These are phyloP conservation scores for Varecia variegata DNA, from an alignment of 2,797 vertebrate genomes.

Conservation along the genomic window DNA sequence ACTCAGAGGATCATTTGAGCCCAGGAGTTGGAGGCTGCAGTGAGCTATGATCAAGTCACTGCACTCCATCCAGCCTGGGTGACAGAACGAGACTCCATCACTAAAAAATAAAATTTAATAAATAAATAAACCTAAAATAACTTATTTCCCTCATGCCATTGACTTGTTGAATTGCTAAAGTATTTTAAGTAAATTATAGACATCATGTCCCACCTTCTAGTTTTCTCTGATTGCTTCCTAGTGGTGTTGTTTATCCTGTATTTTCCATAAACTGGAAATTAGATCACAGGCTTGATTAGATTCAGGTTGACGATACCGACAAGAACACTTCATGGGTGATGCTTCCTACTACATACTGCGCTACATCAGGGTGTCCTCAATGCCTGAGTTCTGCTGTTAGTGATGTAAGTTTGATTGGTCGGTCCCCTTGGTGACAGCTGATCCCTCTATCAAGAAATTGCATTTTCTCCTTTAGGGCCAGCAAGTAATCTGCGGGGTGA, in stretches of 20 bases:
- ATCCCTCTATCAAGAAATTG: not conserved
- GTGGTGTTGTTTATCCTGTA: not conserved
- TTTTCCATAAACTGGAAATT: conserved; percentile 44
- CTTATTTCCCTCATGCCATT: not conserved
- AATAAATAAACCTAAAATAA: not conserved
- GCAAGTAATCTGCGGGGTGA: not conserved
- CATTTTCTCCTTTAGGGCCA: not conserved
- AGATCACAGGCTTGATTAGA: not conserved
- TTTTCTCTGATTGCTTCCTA: conserved; percentile 55
- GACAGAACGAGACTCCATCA: not conserved
- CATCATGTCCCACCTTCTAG: conserved; percentile 20
- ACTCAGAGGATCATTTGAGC: not conserved
- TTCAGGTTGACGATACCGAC: not conserved
- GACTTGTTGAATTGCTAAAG: conserved; percentile 7
- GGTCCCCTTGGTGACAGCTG: not conserved
- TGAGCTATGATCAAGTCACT: not conserved
- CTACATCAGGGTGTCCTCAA: rapidly evolving
- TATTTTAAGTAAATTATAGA: conserved; percentile 56
- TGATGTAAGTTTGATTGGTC: not conserved
- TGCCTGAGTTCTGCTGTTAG: not conserved
- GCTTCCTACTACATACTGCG: not conserved
- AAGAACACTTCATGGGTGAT: not conserved
- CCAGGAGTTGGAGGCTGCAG: not conserved
- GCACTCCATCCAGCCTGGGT: not conserved
- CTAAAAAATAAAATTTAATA: not conserved